A percentile compares a stretch with the other conserved stretches of the same genome.
These are phyloP conservation scores for Hippocampus comes DNA, from an alignment of 2,113 vertebrate genomes.

Conservation along the genomic window DNA sequence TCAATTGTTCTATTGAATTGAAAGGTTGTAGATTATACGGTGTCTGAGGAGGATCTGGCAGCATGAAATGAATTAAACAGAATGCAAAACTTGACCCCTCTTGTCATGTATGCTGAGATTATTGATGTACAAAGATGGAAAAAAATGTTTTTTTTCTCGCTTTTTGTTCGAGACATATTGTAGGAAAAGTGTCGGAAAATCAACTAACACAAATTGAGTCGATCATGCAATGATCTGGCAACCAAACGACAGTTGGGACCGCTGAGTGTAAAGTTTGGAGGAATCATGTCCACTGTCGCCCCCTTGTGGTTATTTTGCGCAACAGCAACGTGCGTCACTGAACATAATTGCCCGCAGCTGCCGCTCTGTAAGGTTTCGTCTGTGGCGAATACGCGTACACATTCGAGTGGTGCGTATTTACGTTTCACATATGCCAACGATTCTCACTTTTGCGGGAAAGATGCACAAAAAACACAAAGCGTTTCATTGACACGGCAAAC, in stretches of 20 bases:
- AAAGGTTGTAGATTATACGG: background rate
- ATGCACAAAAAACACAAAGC: conserved; percentile 5
- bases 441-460: conserved; percentile 1
- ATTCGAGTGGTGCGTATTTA: background rate
- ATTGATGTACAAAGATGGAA: background rate
- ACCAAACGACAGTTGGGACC: too few relatives aligned
- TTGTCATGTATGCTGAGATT: background rate
- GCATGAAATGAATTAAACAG: conserved; percentile 59
- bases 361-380: conserved; percentile 10
- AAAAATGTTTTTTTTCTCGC: background rate
- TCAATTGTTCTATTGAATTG: conserved; percentile 80
- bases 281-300: conserved; percentile 30
- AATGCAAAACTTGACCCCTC: background rate
- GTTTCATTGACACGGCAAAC: conserved; percentile 41
- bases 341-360: conserved; percentile 49
- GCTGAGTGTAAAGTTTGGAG: too few relatives aligned
- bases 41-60: background rate
- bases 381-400: background rate
- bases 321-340: background rate
- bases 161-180: too few relatives aligned
- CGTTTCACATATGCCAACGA: background rate
- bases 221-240: too few relatives aligned
- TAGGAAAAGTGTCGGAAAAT: too few relatives aligned
- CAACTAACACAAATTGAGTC: too few relatives aligned
- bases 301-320: conserved; percentile 22